Evolutionary conservation across 2,797 vertebrate species (phyloP), one percentile per base, ranked within the genome.

Genomic region (Nyctalus aviator): DNA sequence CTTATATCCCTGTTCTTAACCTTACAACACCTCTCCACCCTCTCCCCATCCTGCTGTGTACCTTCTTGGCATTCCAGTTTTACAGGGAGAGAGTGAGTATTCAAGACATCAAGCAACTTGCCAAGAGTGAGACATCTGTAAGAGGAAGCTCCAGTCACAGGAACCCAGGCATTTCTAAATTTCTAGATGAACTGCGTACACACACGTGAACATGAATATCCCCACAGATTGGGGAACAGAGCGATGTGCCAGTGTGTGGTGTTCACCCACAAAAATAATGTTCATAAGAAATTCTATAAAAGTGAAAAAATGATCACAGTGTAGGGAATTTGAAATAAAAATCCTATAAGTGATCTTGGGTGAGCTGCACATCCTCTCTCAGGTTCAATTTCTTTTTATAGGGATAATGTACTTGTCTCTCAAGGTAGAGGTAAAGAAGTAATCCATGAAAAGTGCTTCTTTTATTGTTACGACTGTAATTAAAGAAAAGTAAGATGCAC

Each of bases 371-470:
- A 53, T 23, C 14, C 11, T 72, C 37, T 13, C 27, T 79, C 25
- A 89, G 84, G 32, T 71, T 87, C 32, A 66, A 69, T 77, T 72
- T 81, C 1, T 15, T 66, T 76, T 73, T 77, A 69, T 3, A n/a
- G 6, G 48, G 44, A 77, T 50, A 68, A 55, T 6, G 14, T 32
- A 66, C 59, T 57, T n/a, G 46, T 23, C 53, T 78, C 69, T 75
- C 20, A 53, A 68, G 35, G 55, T 8, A 72, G 66, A 37, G n/a
- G 20, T 69, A 69, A 76, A 21, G 59, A 90, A 37, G 69, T 20
- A 92, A 86, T 75, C 35, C 66, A 50, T 14, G 8, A 79, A 91
- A 95, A 95, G 25, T 37, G 30, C 44, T 62, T 59, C 53, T 93
- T 87, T 77, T 84, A 86, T 23, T 57, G 32, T 82, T 50, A 88